Percentiles rank a stretch among this genome's conserved stretches.
Conservation (phyloP, 2,888 invertebrate genomes). For the Carpatolechia fugitivella region DNA sequence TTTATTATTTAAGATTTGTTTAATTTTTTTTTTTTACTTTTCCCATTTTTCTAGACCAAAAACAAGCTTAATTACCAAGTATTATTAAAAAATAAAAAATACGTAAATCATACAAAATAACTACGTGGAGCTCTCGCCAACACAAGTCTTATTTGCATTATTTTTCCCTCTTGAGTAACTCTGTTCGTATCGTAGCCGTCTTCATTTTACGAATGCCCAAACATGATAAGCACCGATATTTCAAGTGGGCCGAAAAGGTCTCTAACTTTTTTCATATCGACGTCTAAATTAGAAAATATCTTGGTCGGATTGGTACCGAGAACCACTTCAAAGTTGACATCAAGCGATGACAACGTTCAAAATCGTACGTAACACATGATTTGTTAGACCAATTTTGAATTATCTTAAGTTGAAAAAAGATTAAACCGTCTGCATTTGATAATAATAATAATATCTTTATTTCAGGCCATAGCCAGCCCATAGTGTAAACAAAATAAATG, state of each 20-base stretch:
- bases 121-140: neutral
- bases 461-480: too few species aligned
- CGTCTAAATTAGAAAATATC: constrained; percentile 37
- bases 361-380: neutral
- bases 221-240: constrained; percentile 13
- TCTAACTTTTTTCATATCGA: constrained; percentile 63
- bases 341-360: constrained; percentile 24
- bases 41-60: too few species aligned
- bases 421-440: too few species aligned
- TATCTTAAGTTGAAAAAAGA: too few species aligned
- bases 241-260: constrained; percentile 25
- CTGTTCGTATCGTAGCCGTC: constrained; percentile 2
- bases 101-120: too few species aligned
- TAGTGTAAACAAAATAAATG: too few species aligned
- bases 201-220: constrained; percentile 12
- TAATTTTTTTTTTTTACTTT: too few species aligned
- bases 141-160: neutral
- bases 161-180: neutral
- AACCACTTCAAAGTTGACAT: constrained; percentile 51
- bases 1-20: too few species aligned
- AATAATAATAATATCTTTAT: too few species aligned
- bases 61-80: too few species aligned
- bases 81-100: too few species aligned
- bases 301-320: constrained; percentile 27
- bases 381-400: too few species aligned